phyloP scores from a whole-genome alignment of 1,140 invertebrate genomes.

The Andrena cerasifolii region DNA sequence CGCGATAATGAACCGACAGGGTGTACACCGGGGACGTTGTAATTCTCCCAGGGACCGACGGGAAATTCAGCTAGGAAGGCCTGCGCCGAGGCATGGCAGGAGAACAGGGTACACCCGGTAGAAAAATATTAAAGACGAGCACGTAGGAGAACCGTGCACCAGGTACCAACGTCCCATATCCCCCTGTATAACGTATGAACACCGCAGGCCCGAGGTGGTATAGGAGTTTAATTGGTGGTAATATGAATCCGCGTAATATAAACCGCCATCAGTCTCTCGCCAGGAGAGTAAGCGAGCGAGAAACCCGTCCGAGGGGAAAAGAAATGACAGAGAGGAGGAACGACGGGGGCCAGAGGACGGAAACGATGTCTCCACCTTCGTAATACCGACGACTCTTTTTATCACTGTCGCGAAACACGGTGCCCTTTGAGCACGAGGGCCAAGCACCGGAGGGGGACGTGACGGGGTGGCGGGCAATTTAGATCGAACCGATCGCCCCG shows the following conservation, averaged over 20 bases:
- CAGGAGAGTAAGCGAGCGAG: conserved; percentile 53
- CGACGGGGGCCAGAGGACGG: conserved; percentile 12
- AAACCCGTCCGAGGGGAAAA: background rate
- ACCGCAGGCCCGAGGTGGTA: conserved; percentile 65
- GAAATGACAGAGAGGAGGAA: conserved; percentile 35
- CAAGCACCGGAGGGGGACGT: conserved; percentile 10
- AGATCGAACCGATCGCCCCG: conserved; percentile 26
- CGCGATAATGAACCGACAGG: conserved; percentile 58
- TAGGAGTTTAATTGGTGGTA: conserved; percentile 78
- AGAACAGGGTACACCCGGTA: too few relatives aligned
- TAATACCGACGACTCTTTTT: conserved; percentile 66
- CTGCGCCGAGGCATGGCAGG: too few relatives aligned
- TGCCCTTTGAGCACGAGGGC: conserved; percentile 55
- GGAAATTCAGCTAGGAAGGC: too few relatives aligned
- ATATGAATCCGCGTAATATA: conserved; percentile 78
- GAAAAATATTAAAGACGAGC: conserved; percentile 35
- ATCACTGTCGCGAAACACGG: conserved; percentile 64
- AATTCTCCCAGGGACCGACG: background rate
- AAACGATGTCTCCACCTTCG: conserved; percentile 68
- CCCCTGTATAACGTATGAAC: conserved; percentile 69
- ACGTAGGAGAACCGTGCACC: conserved; percentile 38
- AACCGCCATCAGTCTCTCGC: conserved; percentile 73
- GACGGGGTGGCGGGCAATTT: conserved; percentile 33
- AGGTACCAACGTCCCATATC: conserved; percentile 62
- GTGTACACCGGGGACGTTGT: background rate